Base-by-base conservation (phyloP, 2,113 vertebrate genomes). In the Muntiacus reevesi region DNA sequence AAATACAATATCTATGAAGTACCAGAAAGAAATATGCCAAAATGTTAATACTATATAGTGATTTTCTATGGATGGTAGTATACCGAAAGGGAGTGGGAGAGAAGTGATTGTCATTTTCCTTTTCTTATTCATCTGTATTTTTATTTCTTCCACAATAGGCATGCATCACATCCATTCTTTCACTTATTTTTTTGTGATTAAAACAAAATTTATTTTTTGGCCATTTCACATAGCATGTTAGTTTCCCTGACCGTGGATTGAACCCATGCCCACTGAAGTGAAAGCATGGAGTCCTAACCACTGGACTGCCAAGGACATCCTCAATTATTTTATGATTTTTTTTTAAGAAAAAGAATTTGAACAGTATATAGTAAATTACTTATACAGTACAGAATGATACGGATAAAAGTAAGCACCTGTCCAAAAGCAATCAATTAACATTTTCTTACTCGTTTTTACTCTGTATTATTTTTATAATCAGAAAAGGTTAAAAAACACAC, bases 1-100 rank as follows among this genome's bases (percentile, higher is more conserved):
- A 92, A 92, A 93, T 54, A 91, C 19, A 33, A 93, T 60, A 91
- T 33, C 36, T 21, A 59, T 33, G 55, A 83, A 82, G 4, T 76
- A 94, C 71, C 45, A 74, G 60, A 94, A 88, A n/a, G 40, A 96
- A 92, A 92, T 64, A 95, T 27, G 43, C 21, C 25, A 94, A 81
- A 91, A 85, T 89, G 12, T 54, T 93, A 95, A 79, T 33, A 93
- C 15, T 64, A 85, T 1, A 85, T 1, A 60, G 64, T 76, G 59
- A 55, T 74, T 85, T 90, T 62, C 64, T 76, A 91, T 15, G 10
- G 6, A 74, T 78, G 52, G 15, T 33, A 2, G 23, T 47, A 93
- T 71, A 81, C 25, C 81, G 43, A 25, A 17, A 84, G 25, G 19
- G 8, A 62, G 40, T 21, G 6, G 14, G 7, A 95, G 28, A 94